Base-by-base conservation (phyloP, 2,113 vertebrate genomes). In the Syngnathoides biaculeatus region DNA sequence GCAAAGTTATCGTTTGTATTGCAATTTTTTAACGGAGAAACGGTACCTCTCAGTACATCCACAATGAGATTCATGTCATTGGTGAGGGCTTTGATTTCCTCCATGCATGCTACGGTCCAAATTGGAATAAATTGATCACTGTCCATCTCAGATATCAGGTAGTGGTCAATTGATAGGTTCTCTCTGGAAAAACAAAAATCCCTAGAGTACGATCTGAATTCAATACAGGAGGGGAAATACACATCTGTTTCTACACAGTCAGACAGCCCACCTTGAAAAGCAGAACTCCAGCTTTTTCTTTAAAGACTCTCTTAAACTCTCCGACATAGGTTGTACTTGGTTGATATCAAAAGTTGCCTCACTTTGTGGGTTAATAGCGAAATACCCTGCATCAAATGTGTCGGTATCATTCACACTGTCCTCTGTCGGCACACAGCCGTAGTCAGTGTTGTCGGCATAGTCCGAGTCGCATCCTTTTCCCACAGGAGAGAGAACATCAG, bases 61-160 rank as follows among this genome's bases (percentile, higher is more conserved):
- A 97, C 89, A 88, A 99, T 98, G 64, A 99, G 93, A 69, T 95
- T 93, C 86, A 92, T 90, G 69, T 99, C 95, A 0, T 94, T 94
- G 11, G 97, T 99, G 65, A 98, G 92, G 61, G 95, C 93, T 90
- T 98, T 98, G 74, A 99, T 94, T 77, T 93, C 94, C 88, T 98
- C 96, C 93, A 98, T 97, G 80, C 94, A 98, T 83, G 97, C 97
- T 77, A 98, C 91, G 27, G 96, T 97, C 96, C 95, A 98, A 86
- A 99, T 94, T 1, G 97, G 94, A 76, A 98, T 86, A 83, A 98
- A 99, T 79, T 99, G 95, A 86, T 98, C 97, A 66, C 95, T 96
- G 79, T 98, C 97, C 97, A 98, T 99, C 87, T 98, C 97, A 67
- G 97, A 99, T 90, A 99, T 96, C 83, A 99, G 86, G 87, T 98